Conservation (phyloP, 2,888 invertebrate genomes). For the Parnassius mnemosyne region DNA sequence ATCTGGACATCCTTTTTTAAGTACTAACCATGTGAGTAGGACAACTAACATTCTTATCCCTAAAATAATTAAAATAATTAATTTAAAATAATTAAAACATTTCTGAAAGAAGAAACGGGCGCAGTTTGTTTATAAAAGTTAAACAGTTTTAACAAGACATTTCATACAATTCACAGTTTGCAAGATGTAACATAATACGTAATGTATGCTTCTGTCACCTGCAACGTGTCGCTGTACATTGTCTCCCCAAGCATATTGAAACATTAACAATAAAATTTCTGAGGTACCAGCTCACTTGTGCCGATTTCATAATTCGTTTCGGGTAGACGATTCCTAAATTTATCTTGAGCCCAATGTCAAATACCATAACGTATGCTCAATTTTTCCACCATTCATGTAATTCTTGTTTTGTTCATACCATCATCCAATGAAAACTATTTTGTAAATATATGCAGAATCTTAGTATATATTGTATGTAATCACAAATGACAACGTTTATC, state of each 20-base stretch:
- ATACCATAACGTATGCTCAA: constrained; percentile 22
- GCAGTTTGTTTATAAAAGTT: no score
- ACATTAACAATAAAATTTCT: constrained; percentile 19
- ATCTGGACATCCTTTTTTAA: no score
- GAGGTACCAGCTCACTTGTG: constrained; percentile 20
- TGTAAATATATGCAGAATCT: background rate
- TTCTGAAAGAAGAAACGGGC: no score
- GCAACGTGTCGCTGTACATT: constrained; percentile 20
- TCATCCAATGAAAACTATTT: constrained; percentile 5
- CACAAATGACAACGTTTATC: constrained; percentile 3
- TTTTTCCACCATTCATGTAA: constrained; percentile 15
- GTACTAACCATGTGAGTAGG: no score
- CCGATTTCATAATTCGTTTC: constrained; percentile 21
- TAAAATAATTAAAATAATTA: no score
- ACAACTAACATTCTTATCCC: no score
- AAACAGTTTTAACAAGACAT: no score
- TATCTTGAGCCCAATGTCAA: constrained; percentile 32
- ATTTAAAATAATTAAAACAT: no score
- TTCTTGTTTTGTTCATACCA: constrained; percentile 9
- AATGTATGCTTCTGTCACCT: background rate
- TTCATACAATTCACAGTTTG: background rate
- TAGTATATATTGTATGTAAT: background rate
- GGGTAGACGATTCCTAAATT: constrained; percentile 27
- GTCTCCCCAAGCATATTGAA: constrained; percentile 6
- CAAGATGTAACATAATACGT: background rate